phyloP scores from a whole-genome alignment of 2,113 vertebrate species.

The Rhinolophus ferrumequinum region DNA sequence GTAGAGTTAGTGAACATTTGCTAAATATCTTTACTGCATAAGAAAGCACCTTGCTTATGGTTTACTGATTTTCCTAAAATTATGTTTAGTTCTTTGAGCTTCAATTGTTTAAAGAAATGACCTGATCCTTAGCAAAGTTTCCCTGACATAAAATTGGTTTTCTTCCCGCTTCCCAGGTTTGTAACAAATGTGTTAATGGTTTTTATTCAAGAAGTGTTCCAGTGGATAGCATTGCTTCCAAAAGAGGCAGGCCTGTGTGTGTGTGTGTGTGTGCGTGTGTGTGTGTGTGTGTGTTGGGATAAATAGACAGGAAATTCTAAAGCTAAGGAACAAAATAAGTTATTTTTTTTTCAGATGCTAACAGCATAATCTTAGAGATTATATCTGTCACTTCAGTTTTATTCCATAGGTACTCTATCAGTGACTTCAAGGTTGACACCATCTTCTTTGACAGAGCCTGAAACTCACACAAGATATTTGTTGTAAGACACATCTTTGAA shows the following conservation, averaged over 20 bases:
- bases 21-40: background rate
- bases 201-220: slow-evolving; percentile 54
- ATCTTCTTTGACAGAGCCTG: slow-evolving; percentile 56
- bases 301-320: background rate
- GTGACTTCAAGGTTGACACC: slow-evolving; percentile 45
- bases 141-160: background rate
- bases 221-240: slow-evolving; percentile 58
- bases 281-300: background rate
- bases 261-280: background rate
- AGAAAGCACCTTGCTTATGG: background rate
- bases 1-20: background rate
- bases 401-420: slow-evolving; percentile 47
- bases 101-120: background rate
- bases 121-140: background rate
- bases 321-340: background rate
- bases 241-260: background rate
- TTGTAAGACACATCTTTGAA: slow-evolving; percentile 40
- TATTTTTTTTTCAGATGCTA: slow-evolving; percentile 39
- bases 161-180: background rate
- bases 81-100: background rate
- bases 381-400: slow-evolving; percentile 74
- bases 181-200: background rate
- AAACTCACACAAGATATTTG: slow-evolving; percentile 51
- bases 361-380: slow-evolving; percentile 65
- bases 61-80: background rate